Conservation (phyloP, 2,888 invertebrate genomes). For the Dinocampus coccinellae region DNA sequence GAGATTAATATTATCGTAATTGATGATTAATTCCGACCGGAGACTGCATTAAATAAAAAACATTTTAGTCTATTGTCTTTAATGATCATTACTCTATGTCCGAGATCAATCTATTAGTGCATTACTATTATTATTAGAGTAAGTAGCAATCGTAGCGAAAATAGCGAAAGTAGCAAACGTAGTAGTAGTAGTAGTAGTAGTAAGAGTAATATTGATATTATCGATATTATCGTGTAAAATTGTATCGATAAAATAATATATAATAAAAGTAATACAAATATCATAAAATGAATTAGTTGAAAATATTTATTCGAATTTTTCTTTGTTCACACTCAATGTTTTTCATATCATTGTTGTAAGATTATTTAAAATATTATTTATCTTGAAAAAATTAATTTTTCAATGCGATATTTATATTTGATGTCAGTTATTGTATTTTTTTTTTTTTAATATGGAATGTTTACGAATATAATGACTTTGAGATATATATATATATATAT, state of each 20-base stretch:
- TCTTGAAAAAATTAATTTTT: not conserved
- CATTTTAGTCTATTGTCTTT: slow-evolving; percentile 48
- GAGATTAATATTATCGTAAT: slow-evolving; percentile 57
- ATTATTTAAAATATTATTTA: not conserved
- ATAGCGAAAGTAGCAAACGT: not conserved
- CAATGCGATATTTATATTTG: not conserved
- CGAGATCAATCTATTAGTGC: not conserved
- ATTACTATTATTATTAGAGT: not conserved
- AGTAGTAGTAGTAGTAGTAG: too few species aligned
- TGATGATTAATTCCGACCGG: slow-evolving; percentile 55
- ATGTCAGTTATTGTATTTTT: not conserved
- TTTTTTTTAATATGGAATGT: too few species aligned
- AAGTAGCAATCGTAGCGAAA: not conserved
- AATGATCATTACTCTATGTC: slow-evolving; percentile 43
- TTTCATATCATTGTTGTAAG: not conserved
- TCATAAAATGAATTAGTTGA: not conserved
- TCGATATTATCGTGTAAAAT: too few species aligned
- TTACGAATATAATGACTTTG: too few species aligned
- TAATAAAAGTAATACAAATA: not conserved
- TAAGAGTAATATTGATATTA: too few species aligned
- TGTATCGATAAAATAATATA: too few species aligned
- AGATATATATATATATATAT: too few species aligned
- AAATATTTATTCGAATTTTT: not conserved
- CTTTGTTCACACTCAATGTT: not conserved
- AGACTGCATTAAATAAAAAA: slow-evolving; percentile 42